Evolutionary conservation across 2,797 vertebrate genomes (phyloP).

Genomic region (Betta splendens): DNA sequence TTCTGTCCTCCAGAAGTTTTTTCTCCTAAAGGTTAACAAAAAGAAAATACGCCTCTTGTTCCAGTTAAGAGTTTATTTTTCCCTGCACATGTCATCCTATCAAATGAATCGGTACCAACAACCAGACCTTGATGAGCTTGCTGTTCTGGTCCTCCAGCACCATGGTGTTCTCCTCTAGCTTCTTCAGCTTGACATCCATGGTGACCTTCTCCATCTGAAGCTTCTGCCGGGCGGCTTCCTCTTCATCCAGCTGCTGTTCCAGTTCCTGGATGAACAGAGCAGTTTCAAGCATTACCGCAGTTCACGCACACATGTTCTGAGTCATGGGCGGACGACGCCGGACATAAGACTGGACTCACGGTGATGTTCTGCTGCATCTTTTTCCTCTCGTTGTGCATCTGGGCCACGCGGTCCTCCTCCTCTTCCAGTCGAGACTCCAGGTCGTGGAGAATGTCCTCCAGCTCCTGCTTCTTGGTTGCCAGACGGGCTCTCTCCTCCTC

Average conservation of each 20-base stretch:
- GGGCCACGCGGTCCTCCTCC: slow-evolving; percentile 91
- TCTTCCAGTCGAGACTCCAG: slow-evolving; percentile 96
- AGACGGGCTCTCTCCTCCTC: slow-evolving; percentile 95
- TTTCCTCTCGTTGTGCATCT: slow-evolving; percentile 88
- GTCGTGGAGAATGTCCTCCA: slow-evolving; percentile 97
- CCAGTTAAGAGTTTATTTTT: neutral
- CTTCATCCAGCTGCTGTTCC: slow-evolving; percentile 96
- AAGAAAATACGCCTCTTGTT: neutral
- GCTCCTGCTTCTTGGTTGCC: slow-evolving; percentile 92
- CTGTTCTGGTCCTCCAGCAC: slow-evolving; percentile 94
- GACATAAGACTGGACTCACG: slow-evolving; percentile 63
- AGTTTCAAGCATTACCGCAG: neutral
- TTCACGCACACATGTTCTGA: neutral
- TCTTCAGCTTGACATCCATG: slow-evolving; percentile 92
- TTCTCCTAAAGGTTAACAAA: slow-evolving; percentile 84
- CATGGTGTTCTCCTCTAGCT: slow-evolving; percentile 91
- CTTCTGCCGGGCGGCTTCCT: slow-evolving; percentile 94
- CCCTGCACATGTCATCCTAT: neutral
- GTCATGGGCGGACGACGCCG: neutral
- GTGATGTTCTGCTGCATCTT: slow-evolving; percentile 98
- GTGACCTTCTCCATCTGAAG: slow-evolving; percentile 96
- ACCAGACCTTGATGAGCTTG: slow-evolving; percentile 90
- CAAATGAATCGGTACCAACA: neutral
- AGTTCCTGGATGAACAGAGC: slow-evolving; percentile 83
- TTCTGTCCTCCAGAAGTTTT: slow-evolving; percentile 91